Evolutionary conservation across 2,113 vertebrate genomes (phyloP).

Genomic region (Spea multiplicata): DNA sequence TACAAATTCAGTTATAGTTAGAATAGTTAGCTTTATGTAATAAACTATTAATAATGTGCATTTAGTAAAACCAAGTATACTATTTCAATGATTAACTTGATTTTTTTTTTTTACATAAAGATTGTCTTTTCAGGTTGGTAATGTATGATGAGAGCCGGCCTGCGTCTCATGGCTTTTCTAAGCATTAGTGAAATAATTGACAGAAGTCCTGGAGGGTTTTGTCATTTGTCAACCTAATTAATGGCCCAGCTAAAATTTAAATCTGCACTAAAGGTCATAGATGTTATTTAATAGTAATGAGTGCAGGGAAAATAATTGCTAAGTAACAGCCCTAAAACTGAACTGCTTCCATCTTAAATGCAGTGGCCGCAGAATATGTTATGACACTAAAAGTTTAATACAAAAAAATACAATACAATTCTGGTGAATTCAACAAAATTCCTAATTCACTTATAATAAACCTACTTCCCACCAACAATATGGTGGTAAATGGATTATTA

Average conservation of each 20-base stretch:
- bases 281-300: conserved; percentile 49
- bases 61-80: not conserved
- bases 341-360: conserved; percentile 14
- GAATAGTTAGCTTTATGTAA: not conserved
- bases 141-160: conserved; percentile 25
- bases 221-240: conserved; percentile 49
- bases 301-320: conserved; percentile 36
- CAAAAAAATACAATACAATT: conserved; percentile 24
- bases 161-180: conserved; percentile 34
- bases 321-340: conserved; percentile 39
- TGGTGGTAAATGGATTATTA: conserved; percentile 13
- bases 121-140: conserved; percentile 33
- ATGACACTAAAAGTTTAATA: conserved; percentile 10
- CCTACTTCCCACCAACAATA: conserved; percentile 21
- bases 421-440: conserved; percentile 13
- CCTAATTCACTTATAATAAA: conserved; percentile 26
- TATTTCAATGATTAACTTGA: not conserved
- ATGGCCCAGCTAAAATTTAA: conserved; percentile 45
- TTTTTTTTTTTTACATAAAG: conserved; percentile 5
- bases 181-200: conserved; percentile 44
- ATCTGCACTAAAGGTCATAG: conserved; percentile 43
- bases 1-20: too few relatives aligned
- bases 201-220: conserved; percentile 48
- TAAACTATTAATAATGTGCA: not conserved
- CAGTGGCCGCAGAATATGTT: conserved; percentile 22